A percentile compares a stretch with the other conserved stretches of the same genome.
Evolutionary conservation across 2,797 vertebrate species (phyloP).

Genomic region (Epinephelus malabaricus): DNA sequence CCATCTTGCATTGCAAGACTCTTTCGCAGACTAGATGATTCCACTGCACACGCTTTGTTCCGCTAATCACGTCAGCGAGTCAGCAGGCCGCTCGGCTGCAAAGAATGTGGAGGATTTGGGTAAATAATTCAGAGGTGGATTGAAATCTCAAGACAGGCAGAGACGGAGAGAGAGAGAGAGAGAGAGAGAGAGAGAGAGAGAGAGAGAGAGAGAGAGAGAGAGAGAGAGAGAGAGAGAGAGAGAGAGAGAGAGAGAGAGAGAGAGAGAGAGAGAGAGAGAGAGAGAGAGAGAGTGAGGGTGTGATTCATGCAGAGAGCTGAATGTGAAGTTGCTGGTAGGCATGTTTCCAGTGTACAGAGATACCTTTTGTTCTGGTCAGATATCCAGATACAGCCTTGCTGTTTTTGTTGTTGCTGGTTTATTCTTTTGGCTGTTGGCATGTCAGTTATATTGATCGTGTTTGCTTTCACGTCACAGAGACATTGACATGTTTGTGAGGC

Average conservation of each 20-base stretch:
- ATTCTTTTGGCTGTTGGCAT: not conserved
- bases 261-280: not conserved
- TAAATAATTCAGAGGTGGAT: conserved; percentile 65
- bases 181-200: not conserved
- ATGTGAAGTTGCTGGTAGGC: conserved; percentile 35
- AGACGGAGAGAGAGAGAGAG: not conserved
- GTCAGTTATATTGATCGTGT: not conserved
- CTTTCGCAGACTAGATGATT: conserved; percentile 51
- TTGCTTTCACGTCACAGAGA: conserved; percentile 9
- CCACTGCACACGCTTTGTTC: conserved; percentile 46
- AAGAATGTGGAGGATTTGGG: conserved; percentile 53
- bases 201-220: not conserved
- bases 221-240: not conserved
- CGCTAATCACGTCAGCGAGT: conserved; percentile 67
- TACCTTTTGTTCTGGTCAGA: conserved; percentile 41
- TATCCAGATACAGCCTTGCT: conserved; percentile 9
- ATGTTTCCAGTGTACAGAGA: conserved; percentile 22
- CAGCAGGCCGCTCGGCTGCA: conserved; percentile 44
- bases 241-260: not conserved
- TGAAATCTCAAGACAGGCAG: conserved; percentile 39
- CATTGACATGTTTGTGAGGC: not conserved
- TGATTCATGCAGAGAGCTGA: conserved; percentile 40
- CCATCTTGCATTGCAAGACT: conserved; percentile 55
- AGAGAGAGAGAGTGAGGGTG: not conserved
- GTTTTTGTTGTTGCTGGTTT: conserved; percentile 20